Evolutionary conservation across 2,113 vertebrate species (phyloP).

Genomic region (Sinosuthora webbiana): DNA sequence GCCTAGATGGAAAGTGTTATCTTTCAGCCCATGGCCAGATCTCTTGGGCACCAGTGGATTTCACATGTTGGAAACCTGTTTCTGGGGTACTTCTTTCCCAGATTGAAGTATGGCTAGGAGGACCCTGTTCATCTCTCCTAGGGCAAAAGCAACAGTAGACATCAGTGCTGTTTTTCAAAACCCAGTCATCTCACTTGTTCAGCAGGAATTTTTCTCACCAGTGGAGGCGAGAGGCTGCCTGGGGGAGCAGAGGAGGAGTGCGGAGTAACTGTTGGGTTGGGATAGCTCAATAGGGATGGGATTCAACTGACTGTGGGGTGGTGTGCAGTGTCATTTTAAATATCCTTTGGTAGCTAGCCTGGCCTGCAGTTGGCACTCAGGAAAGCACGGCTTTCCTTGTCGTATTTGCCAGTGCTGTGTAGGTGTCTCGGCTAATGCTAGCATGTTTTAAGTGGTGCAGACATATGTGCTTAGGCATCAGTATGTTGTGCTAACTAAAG

Average conservation of each 20-base stretch:
- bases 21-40: not conserved
- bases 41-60: not conserved
- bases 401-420: not conserved
- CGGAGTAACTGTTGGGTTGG: not conserved
- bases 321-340: not conserved
- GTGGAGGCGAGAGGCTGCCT: not conserved
- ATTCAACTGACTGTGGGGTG: not conserved
- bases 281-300: not conserved
- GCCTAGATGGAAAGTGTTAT: not conserved
- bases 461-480: not conserved
- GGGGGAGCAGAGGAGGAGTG: not conserved
- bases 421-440: accelerated
- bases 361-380: not conserved
- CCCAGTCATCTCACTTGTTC: not conserved
- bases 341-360: not conserved
- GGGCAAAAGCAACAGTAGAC: not conserved
- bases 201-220: not conserved
- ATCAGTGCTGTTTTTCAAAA: not conserved
- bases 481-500: not conserved
- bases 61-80: not conserved
- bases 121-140: not conserved
- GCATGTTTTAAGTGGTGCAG: accelerated
- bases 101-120: not conserved
- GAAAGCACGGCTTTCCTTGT: not conserved
- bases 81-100: not conserved